These are phyloP conservation scores for Ctenodactylus gundi DNA, from an alignment of 2,113 vertebrate genomes.

Conservation along the genomic window DNA sequence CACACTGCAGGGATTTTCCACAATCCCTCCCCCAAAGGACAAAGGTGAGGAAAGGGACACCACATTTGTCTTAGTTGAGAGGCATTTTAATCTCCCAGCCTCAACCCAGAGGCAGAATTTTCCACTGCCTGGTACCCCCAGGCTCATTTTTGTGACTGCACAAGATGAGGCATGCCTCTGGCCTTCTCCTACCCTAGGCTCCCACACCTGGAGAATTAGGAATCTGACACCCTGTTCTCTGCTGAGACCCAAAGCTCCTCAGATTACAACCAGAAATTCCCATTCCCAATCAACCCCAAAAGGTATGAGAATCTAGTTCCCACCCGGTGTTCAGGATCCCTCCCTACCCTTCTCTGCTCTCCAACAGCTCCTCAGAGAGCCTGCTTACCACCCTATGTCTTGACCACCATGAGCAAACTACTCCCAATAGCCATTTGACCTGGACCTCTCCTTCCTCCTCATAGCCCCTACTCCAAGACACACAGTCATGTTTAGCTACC, in stretches of 20 bases:
- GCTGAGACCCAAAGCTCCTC: constrained; percentile 49
- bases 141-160: constrained; percentile 26
- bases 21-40: not conserved
- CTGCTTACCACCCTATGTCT: not conserved
- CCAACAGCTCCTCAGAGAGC: not conserved
- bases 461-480: not conserved
- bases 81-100: constrained; percentile 15
- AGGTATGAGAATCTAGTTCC: too few species aligned
- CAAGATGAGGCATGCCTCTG: constrained; percentile 66
- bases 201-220: constrained; percentile 65
- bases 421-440: not conserved
- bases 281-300: not conserved
- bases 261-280: constrained; percentile 53
- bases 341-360: not conserved
- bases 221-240: constrained; percentile 65
- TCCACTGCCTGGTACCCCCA: constrained; percentile 61
- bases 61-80: not conserved
- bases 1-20: constrained; percentile 4
- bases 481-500: not conserved
- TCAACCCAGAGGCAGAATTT: constrained; percentile 56
- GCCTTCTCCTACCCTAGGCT: constrained; percentile 14
- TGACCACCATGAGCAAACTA: not conserved
- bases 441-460: not conserved
- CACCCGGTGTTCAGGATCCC: too few species aligned
- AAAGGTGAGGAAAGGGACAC: constrained; percentile 33